Base-by-base conservation (phyloP, 2,888 invertebrate species). In the Iphiclides podalirius region DNA sequence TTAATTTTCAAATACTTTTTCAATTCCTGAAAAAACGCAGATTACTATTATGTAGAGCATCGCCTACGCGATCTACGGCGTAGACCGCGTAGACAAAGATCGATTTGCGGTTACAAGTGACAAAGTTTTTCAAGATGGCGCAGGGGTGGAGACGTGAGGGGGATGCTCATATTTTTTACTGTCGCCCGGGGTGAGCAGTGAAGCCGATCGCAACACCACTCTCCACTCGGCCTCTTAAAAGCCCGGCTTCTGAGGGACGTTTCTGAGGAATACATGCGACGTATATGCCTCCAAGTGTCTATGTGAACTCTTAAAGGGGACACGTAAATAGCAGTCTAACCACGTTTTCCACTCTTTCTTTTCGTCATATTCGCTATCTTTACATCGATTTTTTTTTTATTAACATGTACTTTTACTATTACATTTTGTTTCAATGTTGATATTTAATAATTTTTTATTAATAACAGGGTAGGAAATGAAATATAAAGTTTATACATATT, bases 81-180 rank as follows among this genome's bases (percentile, higher is more conserved):
- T 74, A 73, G 70, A n/a, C n/a, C 53, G 61, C 73, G 73, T 79
- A 84, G 83, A 85, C 79, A 81, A 79, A 81, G 76, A 86, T 86
- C 86, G 86, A 86, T 86, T 74, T 82, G 85, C 70, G 85, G 84
- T 76, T 80, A 82, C 81, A 79, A 84, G 79, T 86, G 87, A 84
- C 84, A 84, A 85, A 85, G 76, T 84, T 85, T 85, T 85, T 82
- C 85, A 85, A 85, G 85, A 85, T 85, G 85, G 85, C 85, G 84
- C 70, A 65, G 58, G 61, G 69, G 66, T 66, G 68, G 64, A 62
- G n/a, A 66, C n/a, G n/a, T 52, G 52, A 65, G 74, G 75, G 79
- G 76, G 85, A 85, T 85, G 81, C 82, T 85, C 86, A 87, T 85
- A 88, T 88, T 87, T 88, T 87, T 88, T 87, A 86, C 86, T 86